Evolutionary conservation across 1,140 invertebrate species (phyloP).

Genomic region (Calephelis virginiensis): DNA sequence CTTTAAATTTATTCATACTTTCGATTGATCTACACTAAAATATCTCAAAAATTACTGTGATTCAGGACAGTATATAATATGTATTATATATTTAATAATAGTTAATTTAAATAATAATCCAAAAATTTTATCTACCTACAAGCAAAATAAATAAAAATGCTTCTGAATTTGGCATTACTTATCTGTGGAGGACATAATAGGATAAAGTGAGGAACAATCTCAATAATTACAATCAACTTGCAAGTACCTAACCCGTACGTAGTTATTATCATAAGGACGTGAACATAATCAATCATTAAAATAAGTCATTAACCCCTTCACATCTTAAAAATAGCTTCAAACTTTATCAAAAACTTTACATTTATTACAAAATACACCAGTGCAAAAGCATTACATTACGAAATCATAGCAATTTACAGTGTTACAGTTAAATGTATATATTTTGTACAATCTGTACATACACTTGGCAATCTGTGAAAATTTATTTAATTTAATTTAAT

Average conservation of each 20-base stretch:
- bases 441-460: too few relatives aligned
- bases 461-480: too few relatives aligned
- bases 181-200: slow-evolving; percentile 9
- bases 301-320: too few relatives aligned
- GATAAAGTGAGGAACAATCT: slow-evolving; percentile 13
- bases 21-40: not conserved
- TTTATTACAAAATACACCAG: too few relatives aligned
- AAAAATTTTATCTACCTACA: slow-evolving; percentile 22
- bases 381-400: too few relatives aligned
- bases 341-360: too few relatives aligned
- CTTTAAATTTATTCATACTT: not conserved
- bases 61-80: not conserved
- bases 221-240: slow-evolving; percentile 11
- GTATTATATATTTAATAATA: slow-evolving; percentile 4
- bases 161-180: slow-evolving; percentile 18
- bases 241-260: not conserved
- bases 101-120: slow-evolving; percentile 3
- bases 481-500: too few relatives aligned
- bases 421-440: too few relatives aligned
- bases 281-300: slow-evolving; percentile 21
- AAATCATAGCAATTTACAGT: too few relatives aligned
- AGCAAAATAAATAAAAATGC: slow-evolving; percentile 17
- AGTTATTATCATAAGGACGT: not conserved
- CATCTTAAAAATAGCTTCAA: too few relatives aligned
- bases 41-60: not conserved